Evolutionary conservation across 2,888 invertebrate genomes (phyloP).

Genomic region (Glaucopsyche alexis): DNA sequence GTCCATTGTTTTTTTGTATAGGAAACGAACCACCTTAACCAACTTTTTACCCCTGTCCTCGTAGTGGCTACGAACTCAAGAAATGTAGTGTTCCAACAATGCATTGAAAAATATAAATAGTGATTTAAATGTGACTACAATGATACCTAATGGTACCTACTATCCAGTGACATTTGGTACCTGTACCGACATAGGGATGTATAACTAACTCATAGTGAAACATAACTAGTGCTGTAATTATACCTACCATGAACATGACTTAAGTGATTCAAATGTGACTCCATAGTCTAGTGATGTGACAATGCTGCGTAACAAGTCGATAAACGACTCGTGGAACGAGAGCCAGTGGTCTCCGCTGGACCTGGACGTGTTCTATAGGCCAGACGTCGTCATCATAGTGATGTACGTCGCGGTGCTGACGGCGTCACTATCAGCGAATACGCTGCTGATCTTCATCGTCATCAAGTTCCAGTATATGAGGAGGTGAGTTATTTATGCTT

Average conservation of each 20-base stretch:
- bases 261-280: neutral
- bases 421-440: constrained; percentile 83
- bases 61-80: too few species aligned
- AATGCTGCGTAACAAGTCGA: constrained; percentile 11
- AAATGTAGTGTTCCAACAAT: too few species aligned
- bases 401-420: constrained; percentile 83
- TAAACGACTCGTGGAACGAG: constrained; percentile 47
- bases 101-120: too few species aligned
- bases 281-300: neutral
- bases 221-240: neutral
- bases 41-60: too few species aligned
- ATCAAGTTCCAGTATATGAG: constrained; percentile 86
- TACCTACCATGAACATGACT: neutral
- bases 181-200: too few species aligned
- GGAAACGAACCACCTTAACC: too few species aligned
- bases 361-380: constrained; percentile 65
- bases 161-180: too few species aligned
- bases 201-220: too few species aligned
- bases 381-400: constrained; percentile 78
- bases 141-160: too few species aligned
- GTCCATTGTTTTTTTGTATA: too few species aligned
- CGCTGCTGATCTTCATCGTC: constrained; percentile 84
- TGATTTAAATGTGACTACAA: too few species aligned
- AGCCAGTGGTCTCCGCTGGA: constrained; percentile 53
- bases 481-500: constrained; percentile 82